These are phyloP conservation scores for Silurus aristotelis DNA, from an alignment of 2,797 vertebrate species.

Conservation along the genomic window DNA sequence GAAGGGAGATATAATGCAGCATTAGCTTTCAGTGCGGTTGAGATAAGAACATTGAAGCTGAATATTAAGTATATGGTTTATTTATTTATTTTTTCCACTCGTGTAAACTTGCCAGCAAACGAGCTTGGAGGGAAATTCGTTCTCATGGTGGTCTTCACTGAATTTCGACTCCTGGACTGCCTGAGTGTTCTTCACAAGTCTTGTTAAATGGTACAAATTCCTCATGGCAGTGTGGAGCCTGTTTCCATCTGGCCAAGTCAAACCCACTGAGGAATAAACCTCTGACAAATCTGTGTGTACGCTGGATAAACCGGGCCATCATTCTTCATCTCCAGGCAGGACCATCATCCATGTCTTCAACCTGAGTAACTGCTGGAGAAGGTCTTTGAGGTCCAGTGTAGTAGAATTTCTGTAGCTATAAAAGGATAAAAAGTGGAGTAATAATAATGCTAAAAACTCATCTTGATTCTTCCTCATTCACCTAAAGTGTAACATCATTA, in stretches of 20 bases:
- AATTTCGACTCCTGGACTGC: not conserved
- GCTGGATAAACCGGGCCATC: not conserved
- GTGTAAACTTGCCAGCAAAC: not conserved
- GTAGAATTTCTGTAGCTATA: not conserved
- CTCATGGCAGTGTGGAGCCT: slow-evolving; percentile 26
- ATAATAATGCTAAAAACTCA: no score
- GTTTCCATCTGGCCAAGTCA: slow-evolving; percentile 1
- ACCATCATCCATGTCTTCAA: not conserved
- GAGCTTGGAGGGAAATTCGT: not conserved
- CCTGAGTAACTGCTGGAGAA: not conserved
- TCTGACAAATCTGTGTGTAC: not conserved
- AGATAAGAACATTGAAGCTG: no score
- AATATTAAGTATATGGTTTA: not conserved
- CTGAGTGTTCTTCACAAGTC: not conserved
- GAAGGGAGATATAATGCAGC: no score
- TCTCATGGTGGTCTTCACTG: not conserved
- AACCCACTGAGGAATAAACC: not conserved
- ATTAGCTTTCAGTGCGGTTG: no score
- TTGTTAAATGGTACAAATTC: slow-evolving; percentile 15
- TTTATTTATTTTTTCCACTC: not conserved
- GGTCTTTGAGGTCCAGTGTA: not conserved
- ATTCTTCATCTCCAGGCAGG: not conserved
- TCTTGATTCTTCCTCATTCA: not conserved
- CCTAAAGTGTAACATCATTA: not conserved
- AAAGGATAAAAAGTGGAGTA: not conserved